Conservation (phyloP, 1,140 invertebrate genomes). For the Saccostrea cuccullata region DNA sequence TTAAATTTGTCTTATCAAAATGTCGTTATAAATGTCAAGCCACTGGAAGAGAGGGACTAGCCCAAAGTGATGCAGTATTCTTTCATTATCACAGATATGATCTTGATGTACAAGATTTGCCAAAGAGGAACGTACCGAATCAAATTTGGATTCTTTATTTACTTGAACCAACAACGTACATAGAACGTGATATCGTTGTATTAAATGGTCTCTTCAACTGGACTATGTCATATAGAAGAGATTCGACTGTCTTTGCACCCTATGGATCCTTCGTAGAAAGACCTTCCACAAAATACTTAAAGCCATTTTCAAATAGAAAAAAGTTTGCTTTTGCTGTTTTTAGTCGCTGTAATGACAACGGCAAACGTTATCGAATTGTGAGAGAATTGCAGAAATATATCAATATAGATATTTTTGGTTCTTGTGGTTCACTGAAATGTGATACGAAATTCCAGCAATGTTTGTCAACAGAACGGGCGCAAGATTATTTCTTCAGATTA, state of each 20-base stretch:
- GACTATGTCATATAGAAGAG: constrained; percentile 67
- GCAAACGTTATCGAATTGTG: constrained; percentile 81
- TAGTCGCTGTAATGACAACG: constrained; percentile 82
- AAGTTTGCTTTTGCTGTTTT: constrained; percentile 82
- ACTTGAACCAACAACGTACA: constrained; percentile 66
- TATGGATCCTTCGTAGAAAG: constrained; percentile 59
- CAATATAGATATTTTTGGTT: constrained; percentile 83
- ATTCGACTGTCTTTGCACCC: constrained; percentile 64
- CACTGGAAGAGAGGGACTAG: neutral
- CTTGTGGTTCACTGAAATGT: constrained; percentile 74
- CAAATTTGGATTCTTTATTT: constrained; percentile 68
- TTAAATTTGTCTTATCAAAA: neutral
- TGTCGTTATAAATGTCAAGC: neutral
- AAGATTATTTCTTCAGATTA: constrained; percentile 83
- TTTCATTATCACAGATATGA: neutral
- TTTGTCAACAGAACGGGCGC: neutral
- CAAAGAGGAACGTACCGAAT: constrained; percentile 8
- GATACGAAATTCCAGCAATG: constrained; percentile 27
- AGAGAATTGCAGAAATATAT: constrained; percentile 80
- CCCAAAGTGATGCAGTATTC: neutral
- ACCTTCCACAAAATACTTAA: constrained; percentile 51
- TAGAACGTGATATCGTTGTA: constrained; percentile 54
- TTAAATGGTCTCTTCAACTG: constrained; percentile 67
- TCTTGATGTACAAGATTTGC: neutral
- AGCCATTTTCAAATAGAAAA: constrained; percentile 56